phyloP scores from a whole-genome alignment of 2,797 vertebrate species.

The Fistularia commersonii region DNA sequence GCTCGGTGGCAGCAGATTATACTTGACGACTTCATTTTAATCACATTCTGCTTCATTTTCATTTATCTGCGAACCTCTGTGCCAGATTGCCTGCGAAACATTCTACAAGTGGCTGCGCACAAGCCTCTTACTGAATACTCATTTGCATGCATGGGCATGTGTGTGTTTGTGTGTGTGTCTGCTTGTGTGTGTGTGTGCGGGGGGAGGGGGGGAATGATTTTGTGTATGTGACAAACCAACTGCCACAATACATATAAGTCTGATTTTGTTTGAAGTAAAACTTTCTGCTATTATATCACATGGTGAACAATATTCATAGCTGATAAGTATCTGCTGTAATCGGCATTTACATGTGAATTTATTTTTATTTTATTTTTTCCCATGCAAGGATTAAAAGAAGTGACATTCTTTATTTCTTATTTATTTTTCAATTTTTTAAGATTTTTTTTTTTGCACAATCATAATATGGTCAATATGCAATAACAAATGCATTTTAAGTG shows the following conservation, averaged over 20 bases:
- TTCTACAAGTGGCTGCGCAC: slow-evolving; percentile 51
- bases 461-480: neutral
- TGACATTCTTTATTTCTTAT: too few relatives aligned
- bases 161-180: too few relatives aligned
- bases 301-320: slow-evolving; percentile 1
- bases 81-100: slow-evolving; percentile 38
- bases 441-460: neutral
- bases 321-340: neutral
- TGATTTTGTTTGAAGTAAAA: slow-evolving; percentile 26
- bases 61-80: slow-evolving; percentile 56
- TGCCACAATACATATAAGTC: neutral
- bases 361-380: too few relatives aligned
- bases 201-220: too few relatives aligned
- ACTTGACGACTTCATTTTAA: slow-evolving; percentile 75
- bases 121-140: slow-evolving; percentile 12
- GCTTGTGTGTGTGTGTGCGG: too few relatives aligned
- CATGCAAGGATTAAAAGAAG: neutral
- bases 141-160: slow-evolving; percentile 5
- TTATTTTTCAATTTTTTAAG: neutral
- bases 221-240: neutral
- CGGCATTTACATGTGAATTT: neutral
- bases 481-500: too few relatives aligned
- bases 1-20: slow-evolving; percentile 58
- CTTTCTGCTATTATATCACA: slow-evolving; percentile 15
- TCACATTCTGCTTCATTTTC: slow-evolving; percentile 73